Evolutionary conservation across 2,888 invertebrate genomes (phyloP).

Genomic region (Pomacea canaliculata): DNA sequence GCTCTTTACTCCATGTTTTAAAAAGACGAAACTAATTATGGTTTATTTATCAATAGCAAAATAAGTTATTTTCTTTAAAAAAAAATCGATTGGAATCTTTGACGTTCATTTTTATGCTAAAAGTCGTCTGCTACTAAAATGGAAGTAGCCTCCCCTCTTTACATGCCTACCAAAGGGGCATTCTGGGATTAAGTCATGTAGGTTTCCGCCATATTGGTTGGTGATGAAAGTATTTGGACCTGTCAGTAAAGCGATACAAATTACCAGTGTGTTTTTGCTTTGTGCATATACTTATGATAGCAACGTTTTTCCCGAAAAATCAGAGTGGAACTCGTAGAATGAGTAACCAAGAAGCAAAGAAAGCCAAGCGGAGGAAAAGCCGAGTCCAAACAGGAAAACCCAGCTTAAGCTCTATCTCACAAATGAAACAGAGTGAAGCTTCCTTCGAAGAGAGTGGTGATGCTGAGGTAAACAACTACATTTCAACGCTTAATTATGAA

Average conservation of each 20-base stretch:
- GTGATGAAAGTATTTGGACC: constrained; percentile 32
- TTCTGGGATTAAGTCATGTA: constrained; percentile 48
- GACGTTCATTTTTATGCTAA: too few species aligned
- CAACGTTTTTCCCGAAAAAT: constrained; percentile 11
- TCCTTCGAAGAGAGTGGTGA: constrained; percentile 28
- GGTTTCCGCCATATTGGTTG: constrained; percentile 55
- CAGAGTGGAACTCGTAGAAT: constrained; percentile 31
- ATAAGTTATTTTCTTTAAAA: too few species aligned
- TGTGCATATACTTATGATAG: constrained; percentile 18
- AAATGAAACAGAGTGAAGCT: constrained; percentile 29
- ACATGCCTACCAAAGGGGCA: constrained; percentile 36
- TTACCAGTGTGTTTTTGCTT: constrained; percentile 15
- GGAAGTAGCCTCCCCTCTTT: constrained; percentile 27
- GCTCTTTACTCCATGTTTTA: too few species aligned
- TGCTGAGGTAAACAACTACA: constrained; percentile 40
- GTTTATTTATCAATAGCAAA: too few species aligned
- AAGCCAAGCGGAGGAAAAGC: constrained; percentile 56
- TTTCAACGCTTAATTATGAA: neutral
- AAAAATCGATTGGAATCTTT: too few species aligned
- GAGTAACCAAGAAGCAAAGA: constrained; percentile 57
- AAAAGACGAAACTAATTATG: too few species aligned
- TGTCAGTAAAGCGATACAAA: constrained; percentile 1
- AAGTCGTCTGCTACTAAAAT: constrained; percentile 7
- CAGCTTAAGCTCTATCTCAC: constrained; percentile 38
- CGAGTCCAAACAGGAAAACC: constrained; percentile 50